These are phyloP conservation scores for Enteromius afrohamiltoni DNA, from an alignment of 2,797 vertebrate species.

Conservation along the genomic window DNA sequence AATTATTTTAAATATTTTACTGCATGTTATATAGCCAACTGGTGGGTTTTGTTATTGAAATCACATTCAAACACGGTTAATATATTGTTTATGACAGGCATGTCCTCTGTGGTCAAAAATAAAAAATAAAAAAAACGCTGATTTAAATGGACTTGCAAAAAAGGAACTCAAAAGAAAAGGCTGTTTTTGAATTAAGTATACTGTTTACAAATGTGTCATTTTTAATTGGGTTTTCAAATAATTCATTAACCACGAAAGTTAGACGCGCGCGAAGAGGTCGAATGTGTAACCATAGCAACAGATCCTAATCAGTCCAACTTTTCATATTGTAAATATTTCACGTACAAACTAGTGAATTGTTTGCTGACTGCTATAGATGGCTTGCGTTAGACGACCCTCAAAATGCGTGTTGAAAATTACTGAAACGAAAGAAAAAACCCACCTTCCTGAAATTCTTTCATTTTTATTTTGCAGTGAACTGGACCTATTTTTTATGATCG, in stretches of 20 bases:
- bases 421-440: not conserved
- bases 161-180: not conserved
- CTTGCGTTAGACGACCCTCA: not conserved
- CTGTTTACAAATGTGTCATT: not conserved
- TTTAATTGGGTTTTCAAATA: not conserved
- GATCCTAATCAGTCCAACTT: not conserved
- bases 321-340: not conserved
- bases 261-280: not conserved
- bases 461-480: conserved; percentile 20
- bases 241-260: not conserved
- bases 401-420: not conserved
- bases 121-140: not conserved
- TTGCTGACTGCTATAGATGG: not conserved
- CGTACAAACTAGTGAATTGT: not conserved
- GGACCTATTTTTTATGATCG: not conserved
- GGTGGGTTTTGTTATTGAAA: not conserved
- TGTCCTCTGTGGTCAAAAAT: not conserved
- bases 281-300: conserved; percentile 4
- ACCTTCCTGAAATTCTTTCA: not conserved
- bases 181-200: not conserved
- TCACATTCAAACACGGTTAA: not conserved
- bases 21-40: not conserved
- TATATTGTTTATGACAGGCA: not conserved
- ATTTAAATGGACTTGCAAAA: not conserved
- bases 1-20: not conserved